These are phyloP conservation scores for Acanthosoma haemorrhoidale DNA, from an alignment of 2,888 invertebrate species.

Conservation along the genomic window DNA sequence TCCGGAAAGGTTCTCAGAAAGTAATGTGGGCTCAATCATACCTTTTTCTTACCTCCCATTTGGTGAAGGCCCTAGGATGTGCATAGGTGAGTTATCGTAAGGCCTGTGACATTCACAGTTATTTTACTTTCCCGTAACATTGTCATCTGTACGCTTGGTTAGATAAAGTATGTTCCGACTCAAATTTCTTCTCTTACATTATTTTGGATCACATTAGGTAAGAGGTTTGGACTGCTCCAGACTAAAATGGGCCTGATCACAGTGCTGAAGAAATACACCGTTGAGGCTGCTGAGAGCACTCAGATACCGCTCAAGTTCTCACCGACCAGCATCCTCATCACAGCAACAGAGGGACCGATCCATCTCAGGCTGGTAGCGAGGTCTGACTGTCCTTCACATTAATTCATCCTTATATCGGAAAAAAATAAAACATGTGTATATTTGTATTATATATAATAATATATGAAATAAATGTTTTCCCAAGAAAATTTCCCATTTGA, in stretches of 20 bases:
- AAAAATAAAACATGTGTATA: too few relatives aligned
- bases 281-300: constrained; percentile 1
- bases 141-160: too few relatives aligned
- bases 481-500: too few relatives aligned
- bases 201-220: constrained; percentile 15
- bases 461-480: too few relatives aligned
- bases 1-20: constrained; percentile 56
- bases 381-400: too few relatives aligned
- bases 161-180: too few relatives aligned
- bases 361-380: neutral
- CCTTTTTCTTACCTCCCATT: constrained; percentile 55
- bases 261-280: constrained; percentile 24
- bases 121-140: too few relatives aligned
- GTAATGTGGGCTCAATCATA: constrained; percentile 52
- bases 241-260: constrained; percentile 36
- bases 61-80: constrained; percentile 55
- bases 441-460: too few relatives aligned
- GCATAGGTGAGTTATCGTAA: constrained; percentile 49
- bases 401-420: too few relatives aligned
- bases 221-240: constrained; percentile 36
- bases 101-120: neutral
- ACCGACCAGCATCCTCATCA: constrained; percentile 13
- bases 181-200: neutral
- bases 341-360: constrained; percentile 20
- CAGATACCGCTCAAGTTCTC: constrained; percentile 17